Conservation (phyloP, 2,797 vertebrate species). For the Darevskia mixta region DNA sequence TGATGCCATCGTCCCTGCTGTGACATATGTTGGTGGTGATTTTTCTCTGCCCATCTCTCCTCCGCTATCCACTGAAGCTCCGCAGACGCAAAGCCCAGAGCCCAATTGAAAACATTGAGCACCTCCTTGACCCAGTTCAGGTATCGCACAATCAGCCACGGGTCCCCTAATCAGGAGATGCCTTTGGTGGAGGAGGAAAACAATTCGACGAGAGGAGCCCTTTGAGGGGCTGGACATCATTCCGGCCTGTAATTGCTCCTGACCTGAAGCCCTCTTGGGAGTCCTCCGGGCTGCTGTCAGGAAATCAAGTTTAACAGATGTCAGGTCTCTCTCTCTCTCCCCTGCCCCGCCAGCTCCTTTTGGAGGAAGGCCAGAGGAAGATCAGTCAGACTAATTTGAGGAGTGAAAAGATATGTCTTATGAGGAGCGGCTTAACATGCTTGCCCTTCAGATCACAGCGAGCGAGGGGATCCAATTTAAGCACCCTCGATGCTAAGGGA, state of each 20-base stretch:
- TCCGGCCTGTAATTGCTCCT: neutral
- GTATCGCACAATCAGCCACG: neutral
- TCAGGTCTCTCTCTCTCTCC: neutral
- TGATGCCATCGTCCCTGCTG: too few relatives aligned
- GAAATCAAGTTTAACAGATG: neutral
- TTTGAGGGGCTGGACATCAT: neutral
- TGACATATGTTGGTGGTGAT: too few relatives aligned
- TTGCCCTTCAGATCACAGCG: too few relatives aligned
- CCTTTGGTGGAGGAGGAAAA: neutral
- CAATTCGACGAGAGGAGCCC: neutral
- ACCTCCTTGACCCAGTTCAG: neutral
- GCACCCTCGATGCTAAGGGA: neutral
- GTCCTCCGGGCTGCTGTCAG: neutral
- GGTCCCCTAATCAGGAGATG: neutral
- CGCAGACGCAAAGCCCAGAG: too few relatives aligned
- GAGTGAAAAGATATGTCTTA: neutral
- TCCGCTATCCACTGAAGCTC: too few relatives aligned
- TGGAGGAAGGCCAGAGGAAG: neutral
- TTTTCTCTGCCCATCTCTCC: too few relatives aligned
- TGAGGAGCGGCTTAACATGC: neutral
- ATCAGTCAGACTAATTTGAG: neutral
- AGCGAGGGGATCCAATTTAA: neutral
- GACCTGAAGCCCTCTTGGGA: neutral
- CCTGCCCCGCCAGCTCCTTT: neutral
- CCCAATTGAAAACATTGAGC: too few relatives aligned